Percentiles rank a stretch among this genome's conserved stretches.
phyloP scores from a whole-genome alignment of 2,113 vertebrate species.

The Platysternon megacephalum region DNA sequence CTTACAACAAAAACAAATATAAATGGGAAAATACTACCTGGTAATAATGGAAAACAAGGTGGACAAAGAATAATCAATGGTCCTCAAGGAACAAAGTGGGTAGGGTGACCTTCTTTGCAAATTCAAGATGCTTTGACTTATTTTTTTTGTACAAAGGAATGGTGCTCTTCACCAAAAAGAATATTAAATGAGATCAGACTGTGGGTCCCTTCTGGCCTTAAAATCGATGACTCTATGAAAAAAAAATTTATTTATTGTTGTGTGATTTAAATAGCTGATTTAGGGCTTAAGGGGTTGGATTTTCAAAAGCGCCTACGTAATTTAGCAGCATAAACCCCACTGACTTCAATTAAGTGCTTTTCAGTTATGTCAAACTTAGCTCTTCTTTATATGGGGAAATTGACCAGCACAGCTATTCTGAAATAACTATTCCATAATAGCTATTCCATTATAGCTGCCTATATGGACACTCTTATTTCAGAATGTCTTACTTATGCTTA shows the following conservation, averaged over 20 bases:
- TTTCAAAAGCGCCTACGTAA: background rate
- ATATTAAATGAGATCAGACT: background rate
- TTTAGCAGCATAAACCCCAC: background rate
- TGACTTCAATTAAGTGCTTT: background rate
- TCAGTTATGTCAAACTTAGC: rapidly evolving
- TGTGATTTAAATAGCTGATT: background rate
- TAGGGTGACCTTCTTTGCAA: slow-evolving; percentile 82
- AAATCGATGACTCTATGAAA: background rate
- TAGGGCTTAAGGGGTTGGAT: background rate
- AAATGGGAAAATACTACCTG: slow-evolving; percentile 81
- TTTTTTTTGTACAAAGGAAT: slow-evolving; percentile 19
- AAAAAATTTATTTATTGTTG: background rate
- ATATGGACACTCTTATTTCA: background rate
- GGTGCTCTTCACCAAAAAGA: background rate
- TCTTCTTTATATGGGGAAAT: background rate
- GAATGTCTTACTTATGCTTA: too few relatives aligned
- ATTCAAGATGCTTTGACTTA: slow-evolving; percentile 37
- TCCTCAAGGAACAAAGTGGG: slow-evolving; percentile 97
- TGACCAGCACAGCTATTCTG: background rate
- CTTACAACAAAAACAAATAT: slow-evolving; percentile 77
- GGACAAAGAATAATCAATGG: slow-evolving; percentile 92
- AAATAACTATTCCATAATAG: rapidly evolving
- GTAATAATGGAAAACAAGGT: slow-evolving; percentile 80
- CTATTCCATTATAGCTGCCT: rapidly evolving
- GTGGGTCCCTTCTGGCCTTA: background rate